phyloP scores from a whole-genome alignment of 2,113 vertebrate genomes.

The Myodes glareolus region DNA sequence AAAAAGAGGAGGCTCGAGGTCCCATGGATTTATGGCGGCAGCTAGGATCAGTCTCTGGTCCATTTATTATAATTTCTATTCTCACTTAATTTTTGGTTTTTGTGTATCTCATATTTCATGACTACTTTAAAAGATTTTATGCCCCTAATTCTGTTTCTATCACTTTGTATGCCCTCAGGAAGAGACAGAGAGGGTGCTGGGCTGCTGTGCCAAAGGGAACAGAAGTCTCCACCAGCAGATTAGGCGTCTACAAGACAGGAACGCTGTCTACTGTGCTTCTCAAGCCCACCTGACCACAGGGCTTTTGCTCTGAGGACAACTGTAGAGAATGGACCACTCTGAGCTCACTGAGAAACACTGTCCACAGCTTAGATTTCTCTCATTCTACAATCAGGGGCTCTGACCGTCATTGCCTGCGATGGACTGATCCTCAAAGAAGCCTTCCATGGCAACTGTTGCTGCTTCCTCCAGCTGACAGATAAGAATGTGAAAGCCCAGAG shows the following conservation, averaged over 20 bases:
- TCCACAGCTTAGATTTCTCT: not conserved
- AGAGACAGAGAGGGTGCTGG: not conserved
- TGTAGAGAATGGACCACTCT: not conserved
- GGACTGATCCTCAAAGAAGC: not conserved
- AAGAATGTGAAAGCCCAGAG: not conserved
- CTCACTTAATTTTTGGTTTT: not conserved
- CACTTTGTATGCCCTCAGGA: not conserved
- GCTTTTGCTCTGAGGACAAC: not conserved
- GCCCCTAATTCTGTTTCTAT: not conserved
- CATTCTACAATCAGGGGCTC: not conserved
- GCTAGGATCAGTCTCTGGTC: not conserved
- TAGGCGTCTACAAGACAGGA: not conserved
- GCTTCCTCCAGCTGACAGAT: not conserved
- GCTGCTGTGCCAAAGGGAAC: not conserved
- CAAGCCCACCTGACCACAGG: not conserved
- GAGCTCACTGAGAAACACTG: not conserved
- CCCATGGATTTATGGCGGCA: not conserved
- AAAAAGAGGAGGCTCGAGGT: not conserved
- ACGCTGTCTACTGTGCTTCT: not conserved
- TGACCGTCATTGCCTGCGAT: not conserved
- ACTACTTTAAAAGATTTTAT: slow-evolving; percentile 40
- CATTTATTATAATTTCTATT: not conserved
- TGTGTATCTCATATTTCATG: not conserved
- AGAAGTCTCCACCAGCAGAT: not conserved
- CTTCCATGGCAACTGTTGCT: not conserved